These are phyloP conservation scores for Centruroides sculpturatus DNA, from an alignment of 1,140 invertebrate species.

Conservation along the genomic window DNA sequence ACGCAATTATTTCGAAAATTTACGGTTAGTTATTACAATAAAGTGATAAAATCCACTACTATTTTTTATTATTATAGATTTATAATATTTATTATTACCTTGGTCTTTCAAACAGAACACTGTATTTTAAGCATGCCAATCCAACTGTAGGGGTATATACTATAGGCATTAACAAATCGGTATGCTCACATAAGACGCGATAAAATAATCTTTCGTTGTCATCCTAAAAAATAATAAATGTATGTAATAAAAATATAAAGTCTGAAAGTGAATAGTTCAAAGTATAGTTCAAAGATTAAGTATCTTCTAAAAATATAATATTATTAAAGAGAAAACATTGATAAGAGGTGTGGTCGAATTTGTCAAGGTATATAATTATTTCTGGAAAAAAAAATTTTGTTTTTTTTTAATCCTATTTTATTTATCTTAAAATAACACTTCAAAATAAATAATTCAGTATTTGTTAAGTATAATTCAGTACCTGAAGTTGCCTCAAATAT, in stretches of 20 bases:
- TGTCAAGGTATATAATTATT: not conserved
- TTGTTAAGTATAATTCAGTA: not conserved
- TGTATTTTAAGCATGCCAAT: constrained; percentile 90
- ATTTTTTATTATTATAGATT: too few relatives aligned
- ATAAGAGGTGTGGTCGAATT: too few relatives aligned
- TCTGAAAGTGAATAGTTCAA: not conserved
- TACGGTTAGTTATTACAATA: too few relatives aligned
- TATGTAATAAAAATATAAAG: not conserved
- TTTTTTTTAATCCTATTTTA: not conserved
- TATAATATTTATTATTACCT: constrained; percentile 33
- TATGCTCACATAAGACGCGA: constrained; percentile 77
- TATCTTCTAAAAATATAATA: not conserved
- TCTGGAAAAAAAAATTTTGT: not conserved
- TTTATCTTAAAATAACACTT: constrained; percentile 1
- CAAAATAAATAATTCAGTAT: not conserved
- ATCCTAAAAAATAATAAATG: constrained; percentile 45
- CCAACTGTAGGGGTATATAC: constrained; percentile 98
- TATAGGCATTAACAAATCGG: constrained; percentile 91
- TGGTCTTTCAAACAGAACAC: constrained; percentile 82
- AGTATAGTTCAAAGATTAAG: not conserved
- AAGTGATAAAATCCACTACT: too few relatives aligned
- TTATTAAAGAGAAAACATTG: not conserved
- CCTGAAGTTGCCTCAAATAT: constrained; percentile 37
- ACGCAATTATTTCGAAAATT: too few relatives aligned
- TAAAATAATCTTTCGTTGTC: constrained; percentile 94